A percentile compares a stretch with the other conserved stretches of the same genome.
Evolutionary conservation across 2,888 invertebrate species (phyloP).

Genomic region (Harpalus rubripes): DNA sequence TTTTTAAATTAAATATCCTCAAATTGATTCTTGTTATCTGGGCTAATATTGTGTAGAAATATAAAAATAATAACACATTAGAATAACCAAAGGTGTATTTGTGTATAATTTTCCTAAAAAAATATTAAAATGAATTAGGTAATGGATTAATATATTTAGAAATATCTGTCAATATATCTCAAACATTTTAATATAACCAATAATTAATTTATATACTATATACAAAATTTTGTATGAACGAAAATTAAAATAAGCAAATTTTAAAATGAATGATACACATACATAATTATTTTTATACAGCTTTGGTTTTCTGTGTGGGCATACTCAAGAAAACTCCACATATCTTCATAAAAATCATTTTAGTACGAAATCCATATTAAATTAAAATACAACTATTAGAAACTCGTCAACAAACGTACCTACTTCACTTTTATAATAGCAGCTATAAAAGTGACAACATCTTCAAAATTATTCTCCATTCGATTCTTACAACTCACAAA

Average conservation of each 20-base stretch:
- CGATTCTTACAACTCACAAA: neutral
- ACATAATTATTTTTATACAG: neutral
- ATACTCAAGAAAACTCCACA: neutral
- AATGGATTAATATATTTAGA: too few species aligned
- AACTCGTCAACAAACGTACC: neutral
- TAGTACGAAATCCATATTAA: neutral
- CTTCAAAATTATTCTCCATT: neutral
- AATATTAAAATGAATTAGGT: neutral
- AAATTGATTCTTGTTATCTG: neutral
- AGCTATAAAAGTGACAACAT: slow-evolving; percentile 6
- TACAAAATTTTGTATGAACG: neutral
- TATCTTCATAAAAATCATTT: neutral
- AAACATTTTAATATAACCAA: too few species aligned
- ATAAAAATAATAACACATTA: neutral
- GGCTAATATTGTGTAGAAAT: neutral
- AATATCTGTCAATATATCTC: too few species aligned
- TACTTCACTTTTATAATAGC: slow-evolving; percentile 6
- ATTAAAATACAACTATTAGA: slow-evolving; percentile 4
- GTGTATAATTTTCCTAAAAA: neutral
- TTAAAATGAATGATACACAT: neutral
- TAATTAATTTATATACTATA: too few species aligned
- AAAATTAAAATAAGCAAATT: neutral
- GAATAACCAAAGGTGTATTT: neutral
- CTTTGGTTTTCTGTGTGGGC: neutral
- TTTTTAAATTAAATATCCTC: neutral